Conservation (phyloP, 2,113 vertebrate genomes). For the Pangasianodon gigas region DNA sequence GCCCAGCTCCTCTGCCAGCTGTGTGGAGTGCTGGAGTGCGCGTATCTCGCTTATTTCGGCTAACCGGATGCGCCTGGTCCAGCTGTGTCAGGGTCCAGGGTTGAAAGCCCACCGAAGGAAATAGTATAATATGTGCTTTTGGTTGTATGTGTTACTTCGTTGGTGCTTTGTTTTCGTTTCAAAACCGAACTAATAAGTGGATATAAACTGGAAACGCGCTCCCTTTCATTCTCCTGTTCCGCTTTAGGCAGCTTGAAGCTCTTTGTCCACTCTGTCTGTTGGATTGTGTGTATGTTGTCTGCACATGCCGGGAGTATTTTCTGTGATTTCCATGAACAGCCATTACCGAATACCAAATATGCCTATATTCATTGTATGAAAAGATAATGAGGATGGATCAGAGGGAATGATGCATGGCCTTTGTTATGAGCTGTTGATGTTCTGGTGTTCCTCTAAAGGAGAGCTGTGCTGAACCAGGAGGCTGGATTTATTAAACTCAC, state of each 20-base stretch:
- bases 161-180: neutral
- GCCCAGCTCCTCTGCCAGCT: neutral
- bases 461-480: neutral
- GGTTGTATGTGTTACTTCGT: neutral
- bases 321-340: neutral
- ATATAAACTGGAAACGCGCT: neutral
- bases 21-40: neutral
- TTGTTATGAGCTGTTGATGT: slow-evolving; percentile 24
- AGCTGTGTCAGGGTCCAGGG: neutral
- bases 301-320: neutral
- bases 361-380: neutral
- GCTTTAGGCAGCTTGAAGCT: neutral
- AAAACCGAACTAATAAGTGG: neutral
- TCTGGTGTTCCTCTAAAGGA: neutral
- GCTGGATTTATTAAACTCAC: neutral
- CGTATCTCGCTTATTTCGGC: neutral
- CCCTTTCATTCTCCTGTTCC: slow-evolving; percentile 2
- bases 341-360: slow-evolving; percentile 31
- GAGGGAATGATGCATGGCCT: neutral
- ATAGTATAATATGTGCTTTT: neutral
- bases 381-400: neutral
- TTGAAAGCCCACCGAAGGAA: neutral
- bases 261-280: slow-evolving; percentile 19
- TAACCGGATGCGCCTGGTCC: too few species aligned
- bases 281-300: neutral